Percentiles rank a stretch among this genome's conserved stretches.
phyloP scores from a whole-genome alignment of 2,113 vertebrate species.

The Poecilia latipinna region DNA sequence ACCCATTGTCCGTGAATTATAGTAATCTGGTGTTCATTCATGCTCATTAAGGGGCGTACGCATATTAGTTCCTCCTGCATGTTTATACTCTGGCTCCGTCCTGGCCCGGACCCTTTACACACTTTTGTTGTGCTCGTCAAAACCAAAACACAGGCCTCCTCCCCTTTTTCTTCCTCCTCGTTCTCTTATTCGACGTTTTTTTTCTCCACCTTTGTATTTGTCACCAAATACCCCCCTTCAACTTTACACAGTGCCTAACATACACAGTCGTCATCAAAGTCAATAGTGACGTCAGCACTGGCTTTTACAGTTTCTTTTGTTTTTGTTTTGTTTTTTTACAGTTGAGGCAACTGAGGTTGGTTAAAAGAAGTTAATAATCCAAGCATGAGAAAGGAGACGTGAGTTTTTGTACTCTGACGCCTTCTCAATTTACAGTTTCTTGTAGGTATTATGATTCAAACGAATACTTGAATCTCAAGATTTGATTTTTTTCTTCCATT shows the following conservation, averaged over 20 bases:
- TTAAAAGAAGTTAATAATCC: background rate
- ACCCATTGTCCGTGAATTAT: background rate
- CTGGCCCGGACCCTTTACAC: constrained; percentile 32
- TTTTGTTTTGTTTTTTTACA: too few species aligned
- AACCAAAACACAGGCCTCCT: constrained; percentile 40
- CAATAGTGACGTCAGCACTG: constrained; percentile 5
- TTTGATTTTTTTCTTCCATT: background rate
- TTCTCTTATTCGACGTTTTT: background rate
- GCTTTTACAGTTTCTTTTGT: background rate
- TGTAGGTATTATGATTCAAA: too few species aligned
- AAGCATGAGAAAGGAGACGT: background rate
- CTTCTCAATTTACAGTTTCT: background rate
- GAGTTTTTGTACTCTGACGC: background rate
- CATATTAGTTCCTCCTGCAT: constrained; percentile 32
- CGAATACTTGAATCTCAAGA: background rate
- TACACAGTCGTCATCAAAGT: background rate
- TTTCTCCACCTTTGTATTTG: background rate
- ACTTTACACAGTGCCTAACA: background rate
- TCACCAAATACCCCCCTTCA: constrained; percentile 14
- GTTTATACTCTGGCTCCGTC: constrained; percentile 52
- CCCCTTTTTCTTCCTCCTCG: background rate
- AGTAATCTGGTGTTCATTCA: constrained; percentile 53
- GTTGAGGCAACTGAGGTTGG: background rate
- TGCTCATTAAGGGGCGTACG: constrained; percentile 29
- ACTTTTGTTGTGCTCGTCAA: constrained; percentile 31